phyloP scores from a whole-genome alignment of 2,888 invertebrate genomes.

The Podabrus alpinus region DNA sequence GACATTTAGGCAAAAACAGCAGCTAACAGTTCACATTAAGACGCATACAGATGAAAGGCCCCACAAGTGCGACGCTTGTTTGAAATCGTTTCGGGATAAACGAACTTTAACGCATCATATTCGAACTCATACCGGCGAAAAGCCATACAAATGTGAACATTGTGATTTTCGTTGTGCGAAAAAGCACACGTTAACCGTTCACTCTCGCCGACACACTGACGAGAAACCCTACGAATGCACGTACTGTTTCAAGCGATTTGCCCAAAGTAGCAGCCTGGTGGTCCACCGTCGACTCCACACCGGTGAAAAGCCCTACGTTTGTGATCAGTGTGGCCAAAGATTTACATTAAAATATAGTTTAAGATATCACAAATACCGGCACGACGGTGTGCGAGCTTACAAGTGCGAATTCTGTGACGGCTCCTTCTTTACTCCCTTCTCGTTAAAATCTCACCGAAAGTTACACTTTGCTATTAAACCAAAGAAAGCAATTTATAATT shows the following conservation, averaged over 20 bases:
- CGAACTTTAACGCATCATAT: slow-evolving; percentile 4
- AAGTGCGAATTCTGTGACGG: slow-evolving; percentile 3
- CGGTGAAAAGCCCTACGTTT: slow-evolving; percentile 9
- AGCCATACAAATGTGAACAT: slow-evolving; percentile 6
- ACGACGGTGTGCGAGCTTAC: slow-evolving; percentile 1
- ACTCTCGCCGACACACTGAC: slow-evolving; percentile 11
- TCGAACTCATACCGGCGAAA: slow-evolving; percentile 12
- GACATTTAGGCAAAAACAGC: background rate
- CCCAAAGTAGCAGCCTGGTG: slow-evolving; percentile 1
- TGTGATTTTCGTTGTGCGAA: slow-evolving; percentile 5
- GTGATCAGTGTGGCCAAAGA: slow-evolving; percentile 1
- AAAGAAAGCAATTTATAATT: background rate
- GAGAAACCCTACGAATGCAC: slow-evolving; percentile 15
- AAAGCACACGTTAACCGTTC: background rate
- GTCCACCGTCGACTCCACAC: slow-evolving; percentile 7
- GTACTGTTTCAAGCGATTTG: slow-evolving; percentile 5
- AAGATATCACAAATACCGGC: background rate
- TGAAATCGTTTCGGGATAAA: slow-evolving; percentile 1
- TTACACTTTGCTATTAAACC: slow-evolving; percentile 1
- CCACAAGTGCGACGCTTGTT: slow-evolving; percentile 4
- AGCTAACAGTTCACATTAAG: background rate
- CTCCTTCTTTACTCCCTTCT: background rate
- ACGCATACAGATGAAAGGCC: slow-evolving; percentile 12
- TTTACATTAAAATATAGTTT: slow-evolving; percentile 9
- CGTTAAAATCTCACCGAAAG: slow-evolving; percentile 3